Conservation (phyloP, 2,888 invertebrate species). For the Drosophila pseudotalamancana region DNA sequence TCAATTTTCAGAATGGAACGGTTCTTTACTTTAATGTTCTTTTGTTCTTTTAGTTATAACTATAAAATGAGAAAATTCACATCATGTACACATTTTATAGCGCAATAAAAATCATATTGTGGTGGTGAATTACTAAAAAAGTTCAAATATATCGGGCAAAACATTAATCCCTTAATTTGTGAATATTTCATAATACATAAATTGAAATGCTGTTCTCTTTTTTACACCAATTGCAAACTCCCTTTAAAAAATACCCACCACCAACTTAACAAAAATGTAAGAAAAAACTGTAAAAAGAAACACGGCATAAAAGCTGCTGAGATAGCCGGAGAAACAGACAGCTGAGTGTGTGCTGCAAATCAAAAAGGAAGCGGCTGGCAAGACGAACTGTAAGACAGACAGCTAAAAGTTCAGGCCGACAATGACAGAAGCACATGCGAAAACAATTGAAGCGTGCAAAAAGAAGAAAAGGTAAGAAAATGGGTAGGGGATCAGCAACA, state of each 20-base stretch:
- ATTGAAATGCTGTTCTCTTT: no score
- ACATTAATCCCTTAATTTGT: no score
- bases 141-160: no score
- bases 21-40: not conserved
- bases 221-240: no score
- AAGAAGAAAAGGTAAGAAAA: slow-evolving; percentile 48
- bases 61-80: no score
- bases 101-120: no score
- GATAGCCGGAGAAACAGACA: slow-evolving; percentile 28
- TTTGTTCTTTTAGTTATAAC: not conserved
- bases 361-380: slow-evolving; percentile 31
- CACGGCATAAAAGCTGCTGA: slow-evolving; percentile 30
- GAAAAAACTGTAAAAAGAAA: slow-evolving; percentile 9
- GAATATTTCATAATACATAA: no score
- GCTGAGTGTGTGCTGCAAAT: slow-evolving; percentile 39
- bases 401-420: slow-evolving; percentile 32
- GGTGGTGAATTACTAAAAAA: no score
- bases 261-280: slow-evolving; percentile 6
- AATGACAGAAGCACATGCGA: slow-evolving; percentile 70
- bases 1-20: no score
- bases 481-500: slow-evolving; percentile 20
- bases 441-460: slow-evolving; percentile 79
- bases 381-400: slow-evolving; percentile 10
- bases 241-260: slow-evolving; percentile 5
- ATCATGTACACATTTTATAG: no score